Base-by-base conservation (phyloP, 2,113 vertebrate species). In the Coturnix japonica region DNA sequence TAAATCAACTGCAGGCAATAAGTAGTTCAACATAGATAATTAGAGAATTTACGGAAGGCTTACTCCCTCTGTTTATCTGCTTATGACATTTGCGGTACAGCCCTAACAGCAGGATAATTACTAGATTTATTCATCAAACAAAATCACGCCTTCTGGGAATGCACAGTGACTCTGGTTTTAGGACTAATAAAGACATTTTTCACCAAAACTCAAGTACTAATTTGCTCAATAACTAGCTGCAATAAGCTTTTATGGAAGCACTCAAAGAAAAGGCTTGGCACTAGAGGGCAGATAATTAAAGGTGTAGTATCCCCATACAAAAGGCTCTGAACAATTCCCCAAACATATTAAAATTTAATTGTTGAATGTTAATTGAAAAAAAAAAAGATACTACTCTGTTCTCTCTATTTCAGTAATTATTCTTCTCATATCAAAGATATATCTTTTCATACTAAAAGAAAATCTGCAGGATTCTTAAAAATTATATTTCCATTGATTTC, bases 101-200 rank as follows among this genome's bases (percentile, higher is more conserved):
- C 98, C 98, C 98, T 98, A 98, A 98, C 98, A 98, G 98, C 98
- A 97, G 97, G 97, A 98, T 99, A 99, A 99, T 99, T 99, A 98
- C 98, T 98, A 98, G 98, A 98, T 98, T 98, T 99, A 99, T 98
- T 99, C 98, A 99, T 98, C 98, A 99, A 99, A 99, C 98, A 98
- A 98, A 98, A 98, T 98, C 97, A 98, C 85, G 98, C 98, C 98
- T 99, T 98, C 98, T 98, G 98, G 98, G 98, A 99, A 98, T 97
- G 97, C 98, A 97, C 95, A 97, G 97, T 97, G 97, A 98, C 98
- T 98, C 98, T 97, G 97, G 98, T 98, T 98, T 98, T 98, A 97
- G 97, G 98, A 98, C 98, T 99, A 98, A 98, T 98, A 98, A 98
- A 98, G 98, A 98, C 98, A 98, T 98, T 98, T 98, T 98, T 98